A percentile compares a stretch with the other conserved stretches of the same genome.
Conservation (phyloP, 2,888 invertebrate genomes). For the Parnassius orleans region DNA sequence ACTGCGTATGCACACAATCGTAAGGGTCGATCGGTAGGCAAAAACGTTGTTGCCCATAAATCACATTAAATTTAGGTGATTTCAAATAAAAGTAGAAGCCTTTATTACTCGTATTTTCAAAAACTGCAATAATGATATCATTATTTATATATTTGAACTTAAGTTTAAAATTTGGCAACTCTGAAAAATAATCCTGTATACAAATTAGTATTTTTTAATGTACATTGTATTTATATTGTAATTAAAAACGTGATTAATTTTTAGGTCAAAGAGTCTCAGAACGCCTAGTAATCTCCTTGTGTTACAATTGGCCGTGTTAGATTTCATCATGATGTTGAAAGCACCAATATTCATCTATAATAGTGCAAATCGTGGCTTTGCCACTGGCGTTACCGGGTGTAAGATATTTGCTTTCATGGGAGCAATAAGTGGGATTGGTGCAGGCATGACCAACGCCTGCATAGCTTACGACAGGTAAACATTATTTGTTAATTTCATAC, state of each 20-base stretch:
- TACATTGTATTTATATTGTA: no score
- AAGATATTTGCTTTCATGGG: slow-evolving; percentile 89
- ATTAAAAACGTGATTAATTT: slow-evolving; percentile 27
- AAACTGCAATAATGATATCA: no score
- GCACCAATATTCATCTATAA: slow-evolving; percentile 93
- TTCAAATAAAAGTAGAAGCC: no score
- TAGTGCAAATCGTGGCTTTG: slow-evolving; percentile 89
- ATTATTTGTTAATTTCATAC: neutral
- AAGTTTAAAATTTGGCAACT: no score
- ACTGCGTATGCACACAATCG: no score
- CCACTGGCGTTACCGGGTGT: slow-evolving; percentile 87
- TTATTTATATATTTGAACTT: no score
- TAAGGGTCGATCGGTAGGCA: no score
- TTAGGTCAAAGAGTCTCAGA: slow-evolving; percentile 85
- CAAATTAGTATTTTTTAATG: no score
- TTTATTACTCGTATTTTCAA: no score
- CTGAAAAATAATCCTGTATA: no score
- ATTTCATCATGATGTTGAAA: slow-evolving; percentile 94
- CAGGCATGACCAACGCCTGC: slow-evolving; percentile 89
- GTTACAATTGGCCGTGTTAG: slow-evolving; percentile 89
- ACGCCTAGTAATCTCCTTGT: slow-evolving; percentile 93
- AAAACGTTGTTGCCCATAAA: no score
- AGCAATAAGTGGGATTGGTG: slow-evolving; percentile 89
- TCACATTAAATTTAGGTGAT: no score
- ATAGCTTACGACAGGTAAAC: slow-evolving; percentile 89